phyloP scores from a whole-genome alignment of 2,113 vertebrate genomes.

The Ceyx margarethae region DNA sequence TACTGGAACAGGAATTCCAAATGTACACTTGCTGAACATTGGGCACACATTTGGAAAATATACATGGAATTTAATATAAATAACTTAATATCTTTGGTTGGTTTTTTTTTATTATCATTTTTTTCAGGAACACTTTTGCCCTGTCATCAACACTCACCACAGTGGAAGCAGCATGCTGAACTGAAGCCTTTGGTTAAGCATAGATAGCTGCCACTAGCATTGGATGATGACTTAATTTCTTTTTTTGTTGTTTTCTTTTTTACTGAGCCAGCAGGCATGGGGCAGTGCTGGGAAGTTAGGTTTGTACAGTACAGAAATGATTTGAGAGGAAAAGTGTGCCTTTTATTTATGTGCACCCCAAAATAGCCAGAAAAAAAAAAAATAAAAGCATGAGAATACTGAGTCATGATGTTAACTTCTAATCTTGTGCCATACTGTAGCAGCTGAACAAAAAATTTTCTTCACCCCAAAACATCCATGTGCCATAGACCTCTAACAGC shows the following conservation, averaged over 20 bases:
- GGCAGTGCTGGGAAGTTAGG: slow-evolving; percentile 17
- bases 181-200: background rate
- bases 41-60: background rate
- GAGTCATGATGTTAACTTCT: background rate
- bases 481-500: background rate
- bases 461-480: background rate
- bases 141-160: background rate
- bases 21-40: slow-evolving; percentile 29
- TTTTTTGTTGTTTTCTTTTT: background rate
- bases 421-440: slow-evolving; percentile 27
- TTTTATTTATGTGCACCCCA: slow-evolving; percentile 50
- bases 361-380: slow-evolving; percentile 29
- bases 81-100: background rate
- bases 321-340: slow-evolving; percentile 37
- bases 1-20: slow-evolving; percentile 19
- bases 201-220: background rate
- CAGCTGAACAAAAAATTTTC: background rate
- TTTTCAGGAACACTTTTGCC: slow-evolving; percentile 9
- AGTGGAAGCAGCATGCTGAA: slow-evolving; percentile 30
- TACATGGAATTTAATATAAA: background rate
- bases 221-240: background rate
- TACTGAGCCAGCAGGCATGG: slow-evolving; percentile 47
- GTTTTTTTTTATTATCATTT: background rate
- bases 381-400: background rate
- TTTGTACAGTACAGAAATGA: background rate